Evolutionary conservation across 2,113 vertebrate genomes (phyloP).

Genomic region (Perca flavescens): DNA sequence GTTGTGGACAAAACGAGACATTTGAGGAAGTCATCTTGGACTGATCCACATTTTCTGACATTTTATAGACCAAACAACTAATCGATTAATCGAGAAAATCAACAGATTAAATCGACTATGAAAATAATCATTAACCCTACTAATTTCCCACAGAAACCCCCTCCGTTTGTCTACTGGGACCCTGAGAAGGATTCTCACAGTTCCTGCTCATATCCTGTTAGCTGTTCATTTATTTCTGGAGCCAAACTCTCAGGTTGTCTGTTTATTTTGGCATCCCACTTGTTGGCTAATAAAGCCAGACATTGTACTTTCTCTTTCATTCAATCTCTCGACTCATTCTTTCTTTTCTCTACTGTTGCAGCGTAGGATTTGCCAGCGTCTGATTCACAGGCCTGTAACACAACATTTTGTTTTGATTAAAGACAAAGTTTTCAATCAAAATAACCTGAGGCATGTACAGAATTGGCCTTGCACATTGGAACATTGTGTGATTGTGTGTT

Average conservation of each 20-base stretch:
- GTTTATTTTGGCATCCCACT: constrained; percentile 35
- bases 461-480: not conserved
- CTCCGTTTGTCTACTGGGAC: constrained; percentile 24
- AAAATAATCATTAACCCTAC: no score
- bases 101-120: no score
- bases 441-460: not conserved
- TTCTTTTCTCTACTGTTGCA: not conserved
- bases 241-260: constrained; percentile 36
- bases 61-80: no score
- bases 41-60: no score
- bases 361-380: not conserved
- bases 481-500: constrained; percentile 19
- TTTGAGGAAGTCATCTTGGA: no score
- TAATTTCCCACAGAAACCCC: constrained; percentile 25
- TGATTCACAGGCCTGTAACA: constrained; percentile 10
- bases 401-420: constrained; percentile 48
- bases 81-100: no score
- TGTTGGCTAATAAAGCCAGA: constrained; percentile 29
- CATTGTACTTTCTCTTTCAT: constrained; percentile 39
- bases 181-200: constrained; percentile 38
- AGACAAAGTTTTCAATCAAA: constrained; percentile 12
- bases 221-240: constrained; percentile 30
- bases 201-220: constrained; percentile 31
- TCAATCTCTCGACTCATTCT: not conserved
- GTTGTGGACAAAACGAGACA: no score